Evolutionary conservation across 1,140 invertebrate genomes (phyloP), one percentile per base, ranked within the genome.

Genomic region (Thaumatotibia leucotreta): DNA sequence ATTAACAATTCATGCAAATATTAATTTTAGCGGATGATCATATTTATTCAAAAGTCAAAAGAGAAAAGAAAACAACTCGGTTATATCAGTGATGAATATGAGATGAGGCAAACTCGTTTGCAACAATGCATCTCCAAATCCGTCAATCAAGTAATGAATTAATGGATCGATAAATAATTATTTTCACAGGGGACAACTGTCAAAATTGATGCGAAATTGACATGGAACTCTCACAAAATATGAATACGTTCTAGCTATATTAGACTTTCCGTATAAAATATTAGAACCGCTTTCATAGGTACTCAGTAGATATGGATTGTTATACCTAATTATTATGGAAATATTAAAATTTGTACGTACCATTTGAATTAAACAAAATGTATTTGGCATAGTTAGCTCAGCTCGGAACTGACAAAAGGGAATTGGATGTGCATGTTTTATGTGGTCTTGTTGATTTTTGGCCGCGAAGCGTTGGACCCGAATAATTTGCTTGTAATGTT

Each of bases 71-170:
- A 58, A 58, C 24, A 58, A 58, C 65, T 68, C 66, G 69, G 39
- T 64, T 17, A 74, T 67, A 17, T 61, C 39, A 29, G 27, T 45
- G 54, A 75, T 80, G 76, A 80, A 84, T 84, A 74, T 77, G 20
- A 58, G 67, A 86, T 84, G 75, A 79, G 70, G 75, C 62, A 77
- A 84, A 86, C 85, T 67, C 66, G 80, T 84, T 84, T 74, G 1
- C 66, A 58, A 70, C 64, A 78, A 80, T 67, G 50, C 33, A 50
- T 76, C 69, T 22, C 45, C 67, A 70, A 71, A 77, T 76, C 77
- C 72, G 85, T 86, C 87, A 89, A 88, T 89, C 87, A 86, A 77
- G 69, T 77, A 77, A 72, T 78, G 65, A 82, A 80, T 80, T 80
- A 81, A 73, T 76, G 68, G 69, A 70, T 70, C 67, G 67, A 52